Conservation (phyloP, 1,140 invertebrate genomes). For the Gonatopus flavifemur region DNA sequence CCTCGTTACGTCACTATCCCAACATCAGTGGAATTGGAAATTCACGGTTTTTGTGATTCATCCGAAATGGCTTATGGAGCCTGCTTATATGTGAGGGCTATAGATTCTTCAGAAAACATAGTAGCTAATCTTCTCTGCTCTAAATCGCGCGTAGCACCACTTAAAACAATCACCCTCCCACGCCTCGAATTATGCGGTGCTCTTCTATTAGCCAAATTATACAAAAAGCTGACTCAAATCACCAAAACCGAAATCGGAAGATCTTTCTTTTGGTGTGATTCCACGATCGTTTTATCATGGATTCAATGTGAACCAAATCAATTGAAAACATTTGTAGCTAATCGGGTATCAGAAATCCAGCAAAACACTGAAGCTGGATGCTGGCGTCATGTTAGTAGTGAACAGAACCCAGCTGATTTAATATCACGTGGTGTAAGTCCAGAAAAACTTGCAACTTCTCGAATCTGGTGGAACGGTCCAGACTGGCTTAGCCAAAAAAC, state of each 20-base stretch:
- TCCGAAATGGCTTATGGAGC: neutral
- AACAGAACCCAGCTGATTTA: constrained; percentile 21
- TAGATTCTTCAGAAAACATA: neutral
- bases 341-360: constrained; percentile 41
- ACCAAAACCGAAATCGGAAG: neutral
- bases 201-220: constrained; percentile 20
- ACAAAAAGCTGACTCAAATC: neutral
- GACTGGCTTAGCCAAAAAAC: constrained; percentile 5
- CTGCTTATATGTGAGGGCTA: neutral
- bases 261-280: neutral
- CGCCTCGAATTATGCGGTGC: constrained; percentile 50
- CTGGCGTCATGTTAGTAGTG: constrained; percentile 14
- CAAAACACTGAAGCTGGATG: neutral
- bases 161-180: constrained; percentile 41
- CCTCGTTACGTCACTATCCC: neutral
- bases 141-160: constrained; percentile 45
- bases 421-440: constrained; percentile 11
- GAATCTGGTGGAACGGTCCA: constrained; percentile 23
- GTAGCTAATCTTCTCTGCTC: constrained; percentile 10
- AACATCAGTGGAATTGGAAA: neutral
- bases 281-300: neutral
- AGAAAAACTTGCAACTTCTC: constrained; percentile 2
- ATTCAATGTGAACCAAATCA: neutral
- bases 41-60: neutral
- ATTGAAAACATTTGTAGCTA: constrained; percentile 35